These are phyloP conservation scores for Tachina grossa DNA, from an alignment of 2,888 invertebrate genomes.

Conservation along the genomic window DNA sequence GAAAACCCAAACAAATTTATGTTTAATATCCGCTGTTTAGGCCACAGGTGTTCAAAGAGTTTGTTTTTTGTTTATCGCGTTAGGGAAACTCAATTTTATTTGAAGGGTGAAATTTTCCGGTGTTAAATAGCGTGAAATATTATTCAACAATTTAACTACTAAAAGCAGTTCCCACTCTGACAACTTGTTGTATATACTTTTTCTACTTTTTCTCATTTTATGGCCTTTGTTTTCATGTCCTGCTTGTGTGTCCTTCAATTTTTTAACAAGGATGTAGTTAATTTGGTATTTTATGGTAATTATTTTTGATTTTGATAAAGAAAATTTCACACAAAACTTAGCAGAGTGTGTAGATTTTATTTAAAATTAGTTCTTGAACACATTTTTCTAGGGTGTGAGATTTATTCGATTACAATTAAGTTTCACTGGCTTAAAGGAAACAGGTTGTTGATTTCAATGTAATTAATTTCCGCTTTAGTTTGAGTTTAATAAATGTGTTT, in stretches of 20 bases:
- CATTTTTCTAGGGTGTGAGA: conserved; percentile 2
- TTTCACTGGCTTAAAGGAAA: conserved; percentile 22
- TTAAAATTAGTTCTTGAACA: neutral
- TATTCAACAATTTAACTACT: conserved; percentile 22
- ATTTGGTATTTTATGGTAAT: conserved; percentile 52
- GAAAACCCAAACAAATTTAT: neutral
- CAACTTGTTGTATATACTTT: conserved; percentile 20
- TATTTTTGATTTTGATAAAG: conserved; percentile 5
- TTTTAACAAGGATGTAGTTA: conserved; percentile 36
- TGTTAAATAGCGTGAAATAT: conserved; percentile 62
- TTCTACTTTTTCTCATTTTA: neutral
- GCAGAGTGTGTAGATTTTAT: conserved; percentile 11
- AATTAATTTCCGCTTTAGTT: conserved; percentile 39
- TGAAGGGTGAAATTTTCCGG: conserved; percentile 57
- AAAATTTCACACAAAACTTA: conserved; percentile 33
- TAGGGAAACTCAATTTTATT: neutral
- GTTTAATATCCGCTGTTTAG: conserved; percentile 15
- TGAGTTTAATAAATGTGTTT: conserved; percentile 10
- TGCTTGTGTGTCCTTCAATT: neutral
- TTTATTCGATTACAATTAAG: neutral
- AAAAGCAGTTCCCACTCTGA: conserved; percentile 2
- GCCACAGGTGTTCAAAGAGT: conserved; percentile 49
- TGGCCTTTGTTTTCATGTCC: neutral
- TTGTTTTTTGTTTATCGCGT: neutral
- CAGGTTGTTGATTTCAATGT: conserved; percentile 38